These are phyloP conservation scores for Mythimna loreyi DNA, from an alignment of 2,888 invertebrate species.

Conservation along the genomic window DNA sequence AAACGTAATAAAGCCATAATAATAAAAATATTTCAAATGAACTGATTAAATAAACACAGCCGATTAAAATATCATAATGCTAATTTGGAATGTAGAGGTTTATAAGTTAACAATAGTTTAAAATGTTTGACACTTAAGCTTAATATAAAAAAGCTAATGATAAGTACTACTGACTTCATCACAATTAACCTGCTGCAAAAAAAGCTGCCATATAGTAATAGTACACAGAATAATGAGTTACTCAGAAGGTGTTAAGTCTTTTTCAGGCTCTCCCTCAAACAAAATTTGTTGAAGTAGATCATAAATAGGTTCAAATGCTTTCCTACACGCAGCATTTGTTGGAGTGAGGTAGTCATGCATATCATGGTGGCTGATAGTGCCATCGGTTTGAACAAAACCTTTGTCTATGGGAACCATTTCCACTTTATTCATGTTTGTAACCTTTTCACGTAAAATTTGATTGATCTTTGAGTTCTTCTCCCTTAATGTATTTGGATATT, in stretches of 20 bases:
- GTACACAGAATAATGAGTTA: slow-evolving; percentile 76
- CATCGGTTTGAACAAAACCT: slow-evolving; percentile 94
- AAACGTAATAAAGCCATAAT: slow-evolving; percentile 60
- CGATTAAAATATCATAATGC: slow-evolving; percentile 77
- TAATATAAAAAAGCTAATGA: slow-evolving; percentile 87
- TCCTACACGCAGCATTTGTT: slow-evolving; percentile 96
- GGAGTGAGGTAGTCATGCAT: slow-evolving; percentile 98
- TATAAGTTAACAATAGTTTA: slow-evolving; percentile 70
- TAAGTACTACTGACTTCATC: slow-evolving; percentile 88
- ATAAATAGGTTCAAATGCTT: slow-evolving; percentile 96
- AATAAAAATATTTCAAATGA: slow-evolving; percentile 62
- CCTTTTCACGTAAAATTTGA: slow-evolving; percentile 92
- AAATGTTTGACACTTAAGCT: slow-evolving; percentile 78
- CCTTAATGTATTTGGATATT: slow-evolving; percentile 95
- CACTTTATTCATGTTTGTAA: slow-evolving; percentile 92
- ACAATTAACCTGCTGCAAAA: slow-evolving; percentile 86
- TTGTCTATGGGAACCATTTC: slow-evolving; percentile 95
- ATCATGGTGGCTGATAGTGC: slow-evolving; percentile 96
- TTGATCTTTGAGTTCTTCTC: slow-evolving; percentile 95
- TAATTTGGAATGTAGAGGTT: slow-evolving; percentile 87
- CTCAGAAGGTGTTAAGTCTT: slow-evolving; percentile 94
- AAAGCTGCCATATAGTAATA: slow-evolving; percentile 73
- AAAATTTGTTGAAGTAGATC: slow-evolving; percentile 95
- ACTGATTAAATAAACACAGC: slow-evolving; percentile 79
- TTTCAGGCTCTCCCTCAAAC: slow-evolving; percentile 94